Evolutionary conservation across 2,888 invertebrate genomes (phyloP).

Genomic region (Nephrocerus scutellatus): DNA sequence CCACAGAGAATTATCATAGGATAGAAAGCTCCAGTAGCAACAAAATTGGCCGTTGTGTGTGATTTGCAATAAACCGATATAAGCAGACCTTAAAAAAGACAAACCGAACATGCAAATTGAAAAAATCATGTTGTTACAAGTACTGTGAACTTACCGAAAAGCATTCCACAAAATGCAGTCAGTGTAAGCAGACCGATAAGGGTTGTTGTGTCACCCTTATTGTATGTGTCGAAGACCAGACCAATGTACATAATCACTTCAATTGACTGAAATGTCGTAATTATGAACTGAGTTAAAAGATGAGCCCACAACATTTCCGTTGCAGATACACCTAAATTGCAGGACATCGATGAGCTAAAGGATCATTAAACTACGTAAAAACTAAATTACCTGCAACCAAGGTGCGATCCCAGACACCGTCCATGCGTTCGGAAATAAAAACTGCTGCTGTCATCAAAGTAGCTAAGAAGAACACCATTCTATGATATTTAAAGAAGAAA

Average conservation of each 20-base stretch:
- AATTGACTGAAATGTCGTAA: conserved; percentile 65
- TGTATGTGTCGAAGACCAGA: conserved; percentile 45
- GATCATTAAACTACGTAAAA: not conserved
- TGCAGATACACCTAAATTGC: conserved; percentile 57
- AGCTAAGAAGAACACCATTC: conserved; percentile 79
- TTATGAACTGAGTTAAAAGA: conserved; percentile 63
- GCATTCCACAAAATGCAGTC: conserved; percentile 77
- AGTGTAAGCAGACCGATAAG: conserved; percentile 61
- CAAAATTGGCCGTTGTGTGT: conserved; percentile 75
- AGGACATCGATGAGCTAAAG: not conserved
- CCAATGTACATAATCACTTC: conserved; percentile 48
- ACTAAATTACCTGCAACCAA: conserved; percentile 60
- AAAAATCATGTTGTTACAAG: too few species aligned
- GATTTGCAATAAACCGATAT: conserved; percentile 73
- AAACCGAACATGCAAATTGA: too few species aligned
- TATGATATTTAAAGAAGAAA: conserved; percentile 41
- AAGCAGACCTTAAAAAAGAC: conserved; percentile 56
- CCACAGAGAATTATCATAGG: conserved; percentile 83
- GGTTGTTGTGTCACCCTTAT: conserved; percentile 46
- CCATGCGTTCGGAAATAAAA: conserved; percentile 70
- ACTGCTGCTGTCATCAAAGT: conserved; percentile 76
- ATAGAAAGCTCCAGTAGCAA: conserved; percentile 82
- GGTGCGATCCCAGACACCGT: conserved; percentile 82
- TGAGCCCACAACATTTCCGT: conserved; percentile 76
- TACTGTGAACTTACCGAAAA: conserved; percentile 59